Percentiles rank a stretch among this genome's conserved stretches.
phyloP scores from a whole-genome alignment of 2,113 vertebrate genomes.

The Anolis sagrei region DNA sequence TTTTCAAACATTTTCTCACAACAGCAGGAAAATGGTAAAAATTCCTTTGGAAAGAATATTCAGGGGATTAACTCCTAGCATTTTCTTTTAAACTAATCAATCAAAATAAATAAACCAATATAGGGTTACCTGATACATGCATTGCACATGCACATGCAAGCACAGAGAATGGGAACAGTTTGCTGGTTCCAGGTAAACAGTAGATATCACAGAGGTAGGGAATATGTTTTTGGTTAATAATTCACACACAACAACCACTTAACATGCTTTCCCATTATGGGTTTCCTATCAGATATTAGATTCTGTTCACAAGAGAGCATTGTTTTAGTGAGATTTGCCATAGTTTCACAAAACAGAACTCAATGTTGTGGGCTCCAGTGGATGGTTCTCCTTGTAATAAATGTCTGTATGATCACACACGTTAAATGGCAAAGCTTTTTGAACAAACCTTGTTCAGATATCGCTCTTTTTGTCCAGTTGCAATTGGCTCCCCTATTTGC shows the following conservation, averaged over 20 bases:
- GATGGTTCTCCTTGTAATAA: constrained; percentile 60
- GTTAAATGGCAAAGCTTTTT: constrained; percentile 57
- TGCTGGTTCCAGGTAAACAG: constrained; percentile 36
- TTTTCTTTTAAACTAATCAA: background rate
- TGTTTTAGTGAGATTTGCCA: constrained; percentile 61
- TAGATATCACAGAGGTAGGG: constrained; percentile 8
- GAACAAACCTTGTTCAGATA: constrained; percentile 55
- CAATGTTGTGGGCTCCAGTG: constrained; percentile 58
- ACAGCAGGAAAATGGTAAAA: no score
- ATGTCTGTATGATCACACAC: constrained; percentile 56
- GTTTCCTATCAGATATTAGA: constrained; percentile 64
- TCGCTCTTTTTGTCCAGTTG: constrained; percentile 21
- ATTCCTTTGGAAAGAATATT: no score
- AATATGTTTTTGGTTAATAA: constrained; percentile 61
- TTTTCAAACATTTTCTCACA: background rate
- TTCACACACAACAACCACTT: constrained; percentile 55
- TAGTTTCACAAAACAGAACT: constrained; percentile 2
- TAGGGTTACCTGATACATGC: background rate
- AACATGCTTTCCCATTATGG: constrained; percentile 46
- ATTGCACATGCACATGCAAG: background rate
- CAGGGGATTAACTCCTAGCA: no score
- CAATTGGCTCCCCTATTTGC: constrained; percentile 56
- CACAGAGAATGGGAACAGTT: background rate
- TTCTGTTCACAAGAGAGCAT: constrained; percentile 65
- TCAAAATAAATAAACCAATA: background rate